phyloP scores from a whole-genome alignment of 2,888 invertebrate species.

The Tenthredo distinguenda region DNA sequence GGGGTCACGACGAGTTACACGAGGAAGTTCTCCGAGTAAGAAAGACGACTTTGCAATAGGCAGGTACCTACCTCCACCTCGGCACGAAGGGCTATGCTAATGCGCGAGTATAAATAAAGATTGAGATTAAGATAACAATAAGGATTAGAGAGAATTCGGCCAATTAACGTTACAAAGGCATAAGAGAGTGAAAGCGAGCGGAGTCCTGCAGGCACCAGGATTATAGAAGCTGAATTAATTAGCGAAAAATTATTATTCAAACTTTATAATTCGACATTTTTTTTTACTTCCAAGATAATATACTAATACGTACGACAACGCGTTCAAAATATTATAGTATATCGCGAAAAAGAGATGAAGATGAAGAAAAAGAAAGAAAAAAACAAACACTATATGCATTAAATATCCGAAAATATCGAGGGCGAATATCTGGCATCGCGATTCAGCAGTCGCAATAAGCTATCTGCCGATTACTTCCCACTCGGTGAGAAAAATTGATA shows the following conservation, averaged over 20 bases:
- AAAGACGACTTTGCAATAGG: not conserved
- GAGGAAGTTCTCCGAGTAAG: not conserved
- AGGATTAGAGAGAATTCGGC: slow-evolving; percentile 52
- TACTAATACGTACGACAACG: not conserved
- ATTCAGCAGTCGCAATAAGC: too few relatives aligned
- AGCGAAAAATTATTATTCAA: slow-evolving; percentile 30
- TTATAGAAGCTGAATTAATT: slow-evolving; percentile 38
- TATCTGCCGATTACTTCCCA: not conserved
- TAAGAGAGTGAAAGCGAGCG: not conserved
- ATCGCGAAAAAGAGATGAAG: too few relatives aligned
- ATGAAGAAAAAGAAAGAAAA: too few relatives aligned
- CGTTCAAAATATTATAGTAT: too few relatives aligned
- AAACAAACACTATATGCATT: too few relatives aligned
- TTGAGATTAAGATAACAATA: slow-evolving; percentile 52
- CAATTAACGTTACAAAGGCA: slow-evolving; percentile 50
- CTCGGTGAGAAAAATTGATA: not conserved
- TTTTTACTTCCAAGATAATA: not conserved
- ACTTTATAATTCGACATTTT: not conserved
- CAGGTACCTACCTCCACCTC: not conserved
- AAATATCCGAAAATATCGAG: too few relatives aligned
- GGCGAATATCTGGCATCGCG: too few relatives aligned
- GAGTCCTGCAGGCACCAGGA: slow-evolving; percentile 4
- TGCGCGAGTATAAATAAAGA: slow-evolving; percentile 53
- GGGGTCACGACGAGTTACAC: not conserved
- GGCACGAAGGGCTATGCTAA: slow-evolving; percentile 51